Evolutionary conservation across 2,113 vertebrate species (phyloP).

Genomic region (Dissostichus mawsoni): DNA sequence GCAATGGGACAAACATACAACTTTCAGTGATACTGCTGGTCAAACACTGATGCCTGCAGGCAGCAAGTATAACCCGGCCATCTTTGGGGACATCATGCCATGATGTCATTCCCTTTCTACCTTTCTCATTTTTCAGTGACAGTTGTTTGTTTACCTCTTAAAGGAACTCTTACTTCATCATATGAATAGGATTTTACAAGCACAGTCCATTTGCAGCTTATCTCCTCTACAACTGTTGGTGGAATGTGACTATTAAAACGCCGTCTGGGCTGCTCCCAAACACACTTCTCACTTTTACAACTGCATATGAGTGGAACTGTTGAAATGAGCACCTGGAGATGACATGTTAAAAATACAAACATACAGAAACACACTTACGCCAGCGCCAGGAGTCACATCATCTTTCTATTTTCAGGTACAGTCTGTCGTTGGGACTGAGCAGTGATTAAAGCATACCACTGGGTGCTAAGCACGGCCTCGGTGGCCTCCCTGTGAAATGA

Average conservation of each 20-base stretch:
- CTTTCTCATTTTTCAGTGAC: neutral
- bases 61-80: neutral
- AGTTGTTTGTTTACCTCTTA: neutral
- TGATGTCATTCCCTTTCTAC: neutral
- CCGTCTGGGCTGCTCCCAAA: conserved; percentile 31
- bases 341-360: conserved; percentile 51
- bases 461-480: conserved; percentile 54
- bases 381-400: conserved; percentile 21
- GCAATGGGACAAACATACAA: neutral
- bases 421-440: conserved; percentile 37
- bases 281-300: conserved; percentile 74
- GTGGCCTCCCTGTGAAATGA: conserved; percentile 66
- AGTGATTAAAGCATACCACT: conserved; percentile 80
- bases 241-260: conserved; percentile 32
- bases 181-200: conserved; percentile 7
- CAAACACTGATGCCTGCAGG: conserved; percentile 3
- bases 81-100: conserved; percentile 1
- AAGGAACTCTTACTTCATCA: conserved; percentile 2
- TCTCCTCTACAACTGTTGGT: conserved; percentile 22
- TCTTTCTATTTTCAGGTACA: conserved; percentile 71
- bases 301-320: conserved; percentile 40
- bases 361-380: neutral
- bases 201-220: conserved; percentile 26
- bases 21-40: neutral
- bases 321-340: conserved; percentile 58